Base-by-base conservation (phyloP, 2,797 vertebrate genomes). In the Hypotaenidia okinawae region DNA sequence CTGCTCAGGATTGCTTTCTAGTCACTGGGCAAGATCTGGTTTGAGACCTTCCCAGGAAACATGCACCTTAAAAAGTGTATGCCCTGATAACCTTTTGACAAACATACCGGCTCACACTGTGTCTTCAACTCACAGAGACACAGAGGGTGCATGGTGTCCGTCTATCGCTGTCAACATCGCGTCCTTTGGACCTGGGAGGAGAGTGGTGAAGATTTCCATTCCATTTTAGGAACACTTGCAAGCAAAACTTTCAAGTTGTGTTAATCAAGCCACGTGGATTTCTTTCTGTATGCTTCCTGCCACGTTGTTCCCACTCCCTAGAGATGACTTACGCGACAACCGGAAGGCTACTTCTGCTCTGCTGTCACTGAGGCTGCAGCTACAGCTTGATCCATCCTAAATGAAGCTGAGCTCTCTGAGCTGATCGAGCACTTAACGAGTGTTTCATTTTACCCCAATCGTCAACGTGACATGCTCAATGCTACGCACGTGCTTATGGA, bases 131-230 rank as follows among this genome's bases (percentile, higher is more conserved):
- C 55, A 45, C 58, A 72, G 86, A 78, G 81, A 16, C 61, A 45
- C 10, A 4, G 94, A 83, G 30, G 28, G 1, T 15, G 17, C 54
- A 5, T 92, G 77, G 82, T 90, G 77, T 89, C 94, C 96, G 6
- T 97, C 97, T 51, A 62, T 98, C 0, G 96, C 94, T 6, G 91
- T 98, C 95, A 97, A 96, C 89, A 97, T 98, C 51, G 96, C 97
- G 1, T 85, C 97, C 35, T 96, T 96, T 90, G 96, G 86, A 80
- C 62, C 95, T 83, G 97, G 95, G 63, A 97, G 97, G 75, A 97
- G 72, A 87, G 97, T 97, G 58, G 97, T 98, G 86, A 97, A 97
- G 90, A 97, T 98, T 89, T 97, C 95, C 37, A 96, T 98, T 93
- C 97, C 97, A 22, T 97, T 97, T 92, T 97, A 97, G 93, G 73